Base-by-base conservation (phyloP, 2,797 vertebrate species). In the Acridotheres tristis region DNA sequence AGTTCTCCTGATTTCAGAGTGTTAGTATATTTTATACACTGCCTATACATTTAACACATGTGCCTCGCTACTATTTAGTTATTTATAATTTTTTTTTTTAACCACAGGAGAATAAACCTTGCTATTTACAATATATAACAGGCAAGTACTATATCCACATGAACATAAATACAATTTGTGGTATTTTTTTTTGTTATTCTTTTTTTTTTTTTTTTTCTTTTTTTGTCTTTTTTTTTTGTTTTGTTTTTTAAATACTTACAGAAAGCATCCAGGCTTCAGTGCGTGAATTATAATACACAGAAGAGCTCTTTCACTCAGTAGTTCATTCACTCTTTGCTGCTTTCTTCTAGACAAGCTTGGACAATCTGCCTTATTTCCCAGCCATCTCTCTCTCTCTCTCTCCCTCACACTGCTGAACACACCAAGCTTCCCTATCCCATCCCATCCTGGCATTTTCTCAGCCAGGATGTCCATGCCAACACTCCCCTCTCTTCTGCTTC, bases 101-200 rank as follows among this genome's bases (percentile, higher is more conserved):
- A 98, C 99, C 99, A 99, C 99, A 99, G 99, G 98, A 98, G 97
- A 98, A 98, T 97, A 98, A 98, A 98, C 98, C 97, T 96, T 97
- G 97, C 96, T 98, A 99, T 98, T 98, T 99, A 99, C 98, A 99
- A 97, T 96, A 95, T 96, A 94, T 54, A 96, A 97, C 95, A 97
- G 95, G 93, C 92, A 97, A 96, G 89, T 95, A 96, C 96, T 96
- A 97, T 97, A 96, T 98, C 98, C 97, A 98, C 94, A 96, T 97
- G 97, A 98, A 98, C 94, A 98, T 98, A 98, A 99, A 99, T 98
- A 99, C 98, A 98, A 96, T 96, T 92, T 58, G 75, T 86, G 68
- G 32, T 23, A 1, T 26, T 67, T 26, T 67, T 65, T 75, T 43
- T 48, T 81, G 14, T 53, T 53, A 11, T 30, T 85, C 1, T 4